These are phyloP conservation scores for Chorisops tibialis DNA, from an alignment of 2,888 invertebrate genomes.

Conservation along the genomic window DNA sequence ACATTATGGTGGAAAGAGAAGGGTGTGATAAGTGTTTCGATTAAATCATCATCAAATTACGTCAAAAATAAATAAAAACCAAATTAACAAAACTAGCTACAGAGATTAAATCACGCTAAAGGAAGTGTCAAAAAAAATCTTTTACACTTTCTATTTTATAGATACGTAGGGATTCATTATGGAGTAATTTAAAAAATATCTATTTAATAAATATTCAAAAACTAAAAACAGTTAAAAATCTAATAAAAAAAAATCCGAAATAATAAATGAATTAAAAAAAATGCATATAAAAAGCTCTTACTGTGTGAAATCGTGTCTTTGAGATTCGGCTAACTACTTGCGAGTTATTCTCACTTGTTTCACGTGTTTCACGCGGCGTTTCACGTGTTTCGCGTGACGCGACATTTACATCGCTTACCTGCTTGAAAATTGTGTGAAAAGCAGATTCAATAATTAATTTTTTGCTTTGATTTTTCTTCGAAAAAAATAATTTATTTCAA, in stretches of 20 bases:
- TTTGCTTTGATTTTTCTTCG: too few relatives aligned
- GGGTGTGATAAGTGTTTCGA: not conserved
- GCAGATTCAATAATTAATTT: not conserved
- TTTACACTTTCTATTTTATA: too few relatives aligned
- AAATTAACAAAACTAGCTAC: not conserved
- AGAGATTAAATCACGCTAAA: too few relatives aligned
- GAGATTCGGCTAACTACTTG: constrained; percentile 15
- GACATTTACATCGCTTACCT: constrained; percentile 24
- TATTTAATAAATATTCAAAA: not conserved
- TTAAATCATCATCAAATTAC: not conserved
- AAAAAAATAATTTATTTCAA: too few relatives aligned
- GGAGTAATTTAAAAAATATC: too few relatives aligned
- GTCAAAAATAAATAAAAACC: not conserved
- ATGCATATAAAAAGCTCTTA: constrained; percentile 24
- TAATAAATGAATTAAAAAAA: not conserved
- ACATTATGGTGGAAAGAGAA: constrained; percentile 10
- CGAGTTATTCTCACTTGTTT: constrained; percentile 10
- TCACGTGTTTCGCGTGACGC: constrained; percentile 18
- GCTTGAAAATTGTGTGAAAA: constrained; percentile 24
- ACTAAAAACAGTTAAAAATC: not conserved
- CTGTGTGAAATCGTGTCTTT: constrained; percentile 21
- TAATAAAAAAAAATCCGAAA: not conserved
- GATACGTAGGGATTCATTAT: not conserved
- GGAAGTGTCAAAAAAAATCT: too few relatives aligned
- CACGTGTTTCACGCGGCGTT: constrained; percentile 7